These are phyloP conservation scores for Semaprochilodus insignis DNA, from an alignment of 2,797 vertebrate species.

Conservation along the genomic window DNA sequence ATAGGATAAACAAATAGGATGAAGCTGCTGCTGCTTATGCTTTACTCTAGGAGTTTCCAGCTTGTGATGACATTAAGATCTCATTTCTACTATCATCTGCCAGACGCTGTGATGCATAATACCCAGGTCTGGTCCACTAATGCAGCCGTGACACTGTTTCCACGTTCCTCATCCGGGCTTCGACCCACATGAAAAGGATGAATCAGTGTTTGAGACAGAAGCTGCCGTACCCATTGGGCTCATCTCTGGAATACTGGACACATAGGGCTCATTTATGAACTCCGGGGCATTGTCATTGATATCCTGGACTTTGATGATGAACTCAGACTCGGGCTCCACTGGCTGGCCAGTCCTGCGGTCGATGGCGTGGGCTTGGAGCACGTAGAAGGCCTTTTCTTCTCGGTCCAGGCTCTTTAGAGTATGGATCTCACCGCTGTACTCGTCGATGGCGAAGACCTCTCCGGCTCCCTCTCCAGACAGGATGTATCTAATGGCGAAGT, in stretches of 20 bases:
- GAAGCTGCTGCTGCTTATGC: no score
- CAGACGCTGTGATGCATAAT: not conserved
- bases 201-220: not conserved
- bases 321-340: slow-evolving; percentile 89
- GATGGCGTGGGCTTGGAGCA: slow-evolving; percentile 86
- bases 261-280: slow-evolving; percentile 91
- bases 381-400: slow-evolving; percentile 88
- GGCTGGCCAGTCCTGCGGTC: slow-evolving; percentile 79
- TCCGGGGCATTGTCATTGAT: slow-evolving; percentile 91
- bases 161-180: not conserved
- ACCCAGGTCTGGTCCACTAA: not conserved
- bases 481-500: slow-evolving; percentile 81
- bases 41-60: no score
- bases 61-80: no score
- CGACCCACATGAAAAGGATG: not conserved
- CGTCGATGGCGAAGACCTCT: slow-evolving; percentile 83
- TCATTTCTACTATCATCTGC: not conserved
- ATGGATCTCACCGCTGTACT: slow-evolving; percentile 82
- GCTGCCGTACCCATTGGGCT: slow-evolving; percentile 85
- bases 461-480: slow-evolving; percentile 88
- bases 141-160: not conserved
- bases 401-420: slow-evolving; percentile 86
- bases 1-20: no score
- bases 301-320: slow-evolving; percentile 92
- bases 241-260: slow-evolving; percentile 92